Percentiles rank a stretch among this genome's conserved stretches.
Conservation (phyloP, 2,797 vertebrate genomes). For the Platalea minor region DNA sequence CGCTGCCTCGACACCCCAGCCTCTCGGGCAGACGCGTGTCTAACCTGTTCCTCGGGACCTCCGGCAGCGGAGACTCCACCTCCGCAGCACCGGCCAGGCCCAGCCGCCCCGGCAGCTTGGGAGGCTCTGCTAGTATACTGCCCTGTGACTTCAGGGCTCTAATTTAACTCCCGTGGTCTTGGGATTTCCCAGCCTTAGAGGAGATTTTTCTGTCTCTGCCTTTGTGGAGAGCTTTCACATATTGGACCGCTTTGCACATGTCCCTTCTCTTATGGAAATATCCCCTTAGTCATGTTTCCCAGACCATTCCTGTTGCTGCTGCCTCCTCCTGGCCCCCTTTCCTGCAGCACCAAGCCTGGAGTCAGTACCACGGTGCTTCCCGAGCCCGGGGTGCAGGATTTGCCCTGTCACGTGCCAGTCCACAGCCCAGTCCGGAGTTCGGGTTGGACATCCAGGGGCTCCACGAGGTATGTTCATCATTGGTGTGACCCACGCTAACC, state of each 20-base stretch:
- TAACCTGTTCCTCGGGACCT: conserved; percentile 21
- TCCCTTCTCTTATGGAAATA: neutral
- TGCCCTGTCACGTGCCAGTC: neutral
- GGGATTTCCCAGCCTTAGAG: neutral
- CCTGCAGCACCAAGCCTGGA: neutral
- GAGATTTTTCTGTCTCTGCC: neutral
- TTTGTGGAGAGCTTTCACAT: neutral
- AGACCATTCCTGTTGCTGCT: neutral
- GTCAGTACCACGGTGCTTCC: neutral
- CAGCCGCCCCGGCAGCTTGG: fast-evolving
- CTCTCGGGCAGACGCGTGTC: neutral
- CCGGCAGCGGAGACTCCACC: neutral
- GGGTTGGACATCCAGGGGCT: neutral
- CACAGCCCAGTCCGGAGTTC: neutral
- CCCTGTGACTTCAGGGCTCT: neutral
- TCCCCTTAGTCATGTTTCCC: neutral
- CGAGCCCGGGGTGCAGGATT: neutral
- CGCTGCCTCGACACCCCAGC: neutral
- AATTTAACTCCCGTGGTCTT: neutral
- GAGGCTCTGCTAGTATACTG: neutral
- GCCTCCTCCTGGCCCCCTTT: neutral
- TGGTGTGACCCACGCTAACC: neutral
- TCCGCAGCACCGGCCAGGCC: neutral
- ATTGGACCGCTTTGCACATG: neutral
- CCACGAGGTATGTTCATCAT: neutral